phyloP scores from a whole-genome alignment of 2,113 vertebrate species.

The Deroptyus accipitrinus region DNA sequence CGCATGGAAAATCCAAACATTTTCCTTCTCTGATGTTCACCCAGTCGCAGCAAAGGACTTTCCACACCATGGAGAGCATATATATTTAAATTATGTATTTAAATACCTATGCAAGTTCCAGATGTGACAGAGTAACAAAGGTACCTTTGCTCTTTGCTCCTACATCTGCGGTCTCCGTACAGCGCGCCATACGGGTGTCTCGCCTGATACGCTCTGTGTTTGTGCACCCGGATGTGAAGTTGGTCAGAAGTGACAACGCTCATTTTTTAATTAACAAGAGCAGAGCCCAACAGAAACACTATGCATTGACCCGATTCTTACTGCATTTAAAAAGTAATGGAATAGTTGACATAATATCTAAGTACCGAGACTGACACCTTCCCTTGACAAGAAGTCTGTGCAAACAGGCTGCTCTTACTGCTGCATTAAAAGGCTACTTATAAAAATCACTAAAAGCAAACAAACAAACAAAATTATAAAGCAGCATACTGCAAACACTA shows the following conservation, averaged over 20 bases:
- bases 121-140: not conserved
- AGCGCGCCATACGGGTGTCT: fast-evolving
- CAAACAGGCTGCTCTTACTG: not conserved
- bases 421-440: not conserved
- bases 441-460: not conserved
- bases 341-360: not conserved
- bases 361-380: not conserved
- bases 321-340: not conserved
- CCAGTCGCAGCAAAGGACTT: not conserved
- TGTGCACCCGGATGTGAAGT: not conserved
- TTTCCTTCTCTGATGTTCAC: not conserved
- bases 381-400: not conserved
- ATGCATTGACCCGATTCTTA: fast-evolving
- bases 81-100: not conserved
- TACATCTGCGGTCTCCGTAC: not conserved
- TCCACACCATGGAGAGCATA: fast-evolving
- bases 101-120: fast-evolving
- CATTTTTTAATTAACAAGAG: not conserved
- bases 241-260: not conserved
- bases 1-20: not conserved
- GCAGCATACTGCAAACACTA: not conserved
- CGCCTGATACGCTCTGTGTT: fast-evolving
- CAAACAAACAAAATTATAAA: not conserved
- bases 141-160: not conserved
- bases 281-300: not conserved